Conservation (phyloP, 2,888 invertebrate species). For the Acrocyrtus sp. region DNA sequence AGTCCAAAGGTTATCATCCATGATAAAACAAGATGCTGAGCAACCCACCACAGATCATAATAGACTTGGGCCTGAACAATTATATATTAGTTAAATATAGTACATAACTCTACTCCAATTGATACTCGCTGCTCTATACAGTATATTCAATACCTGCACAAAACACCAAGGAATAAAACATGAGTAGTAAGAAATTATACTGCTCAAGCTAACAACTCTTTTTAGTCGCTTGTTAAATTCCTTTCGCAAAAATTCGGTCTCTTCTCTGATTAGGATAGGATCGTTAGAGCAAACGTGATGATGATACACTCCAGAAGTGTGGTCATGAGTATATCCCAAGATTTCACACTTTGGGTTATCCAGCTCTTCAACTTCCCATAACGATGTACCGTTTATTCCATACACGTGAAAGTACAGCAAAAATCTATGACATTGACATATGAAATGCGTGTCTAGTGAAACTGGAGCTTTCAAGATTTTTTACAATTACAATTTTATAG, state of each 20-base stretch:
- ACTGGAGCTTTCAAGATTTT: no score
- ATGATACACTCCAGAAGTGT: slow-evolving; percentile 25
- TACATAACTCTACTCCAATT: slow-evolving; percentile 3
- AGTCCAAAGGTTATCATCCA: slow-evolving; percentile 87
- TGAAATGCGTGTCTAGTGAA: no score
- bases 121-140: slow-evolving; percentile 9
- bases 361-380: slow-evolving; percentile 59
- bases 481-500: no score
- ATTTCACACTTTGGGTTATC: slow-evolving; percentile 44
- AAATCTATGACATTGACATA: slow-evolving; percentile 31
- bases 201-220: slow-evolving; percentile 85
- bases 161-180: slow-evolving; percentile 91
- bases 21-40: slow-evolving; percentile 85
- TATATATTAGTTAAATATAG: slow-evolving; percentile 53
- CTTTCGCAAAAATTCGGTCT: slow-evolving; percentile 83
- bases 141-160: slow-evolving; percentile 74
- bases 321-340: slow-evolving; percentile 21
- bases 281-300: slow-evolving; percentile 60
- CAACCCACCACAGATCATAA: slow-evolving; percentile 85
- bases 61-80: slow-evolving; percentile 70
- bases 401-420: slow-evolving; percentile 57
- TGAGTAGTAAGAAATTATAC: slow-evolving; percentile 87
- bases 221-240: slow-evolving; percentile 92
- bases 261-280: slow-evolving; percentile 69
- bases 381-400: slow-evolving; percentile 47